phyloP scores from a whole-genome alignment of 2,113 vertebrate species.

The Gymnarchus niloticus region DNA sequence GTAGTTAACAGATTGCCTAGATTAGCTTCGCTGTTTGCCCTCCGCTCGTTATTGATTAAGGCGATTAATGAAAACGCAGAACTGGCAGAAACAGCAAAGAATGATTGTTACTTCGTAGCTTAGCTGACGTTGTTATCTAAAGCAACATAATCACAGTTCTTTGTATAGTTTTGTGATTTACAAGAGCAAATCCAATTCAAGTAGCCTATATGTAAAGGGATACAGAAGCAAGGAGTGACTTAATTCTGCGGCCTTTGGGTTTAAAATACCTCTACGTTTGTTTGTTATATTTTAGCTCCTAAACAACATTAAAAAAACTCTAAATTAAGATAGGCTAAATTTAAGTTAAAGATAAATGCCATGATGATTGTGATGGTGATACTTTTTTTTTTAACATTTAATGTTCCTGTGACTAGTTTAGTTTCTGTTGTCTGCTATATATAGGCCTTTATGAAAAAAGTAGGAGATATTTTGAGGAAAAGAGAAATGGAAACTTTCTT shows the following conservation, averaged over 20 bases:
- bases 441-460: neutral
- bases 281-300: neutral
- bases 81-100: neutral
- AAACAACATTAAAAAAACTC: neutral
- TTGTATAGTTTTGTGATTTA: neutral
- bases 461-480: neutral
- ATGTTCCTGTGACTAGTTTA: neutral
- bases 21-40: neutral
- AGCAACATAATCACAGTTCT: neutral
- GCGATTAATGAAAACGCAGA: slow-evolving; percentile 3
- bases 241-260: neutral
- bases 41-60: neutral
- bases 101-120: neutral
- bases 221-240: neutral
- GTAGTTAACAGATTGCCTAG: neutral
- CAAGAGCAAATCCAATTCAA: neutral
- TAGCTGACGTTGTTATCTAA: neutral
- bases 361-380: neutral
- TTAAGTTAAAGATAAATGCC: neutral
- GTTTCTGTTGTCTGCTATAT: neutral
- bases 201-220: neutral
- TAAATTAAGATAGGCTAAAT: neutral
- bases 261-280: neutral
- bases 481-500: neutral
- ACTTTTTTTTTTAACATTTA: neutral